These are phyloP conservation scores for Aegotheles bennettii DNA, from an alignment of 2,113 vertebrate species.

Conservation along the genomic window DNA sequence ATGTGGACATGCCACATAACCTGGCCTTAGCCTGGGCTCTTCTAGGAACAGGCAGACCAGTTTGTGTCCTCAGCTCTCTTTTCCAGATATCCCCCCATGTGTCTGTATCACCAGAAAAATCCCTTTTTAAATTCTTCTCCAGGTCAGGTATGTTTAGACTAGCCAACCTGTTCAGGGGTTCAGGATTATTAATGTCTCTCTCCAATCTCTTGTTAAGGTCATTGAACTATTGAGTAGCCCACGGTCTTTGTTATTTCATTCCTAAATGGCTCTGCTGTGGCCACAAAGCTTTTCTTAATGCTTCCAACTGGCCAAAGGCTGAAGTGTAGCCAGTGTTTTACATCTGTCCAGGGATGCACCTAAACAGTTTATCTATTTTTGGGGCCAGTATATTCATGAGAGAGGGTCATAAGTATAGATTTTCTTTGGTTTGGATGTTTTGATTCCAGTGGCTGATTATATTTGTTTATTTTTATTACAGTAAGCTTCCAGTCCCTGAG, in stretches of 20 bases:
- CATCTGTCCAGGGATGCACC: neutral
- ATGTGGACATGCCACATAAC: neutral
- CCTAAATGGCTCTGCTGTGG: neutral
- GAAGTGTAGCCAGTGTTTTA: neutral
- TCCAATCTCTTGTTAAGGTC: neutral
- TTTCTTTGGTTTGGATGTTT: neutral
- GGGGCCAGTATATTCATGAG: neutral
- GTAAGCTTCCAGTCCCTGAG: neutral
- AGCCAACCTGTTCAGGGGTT: neutral
- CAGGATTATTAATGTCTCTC: neutral
- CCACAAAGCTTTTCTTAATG: neutral
- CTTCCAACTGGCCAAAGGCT: neutral
- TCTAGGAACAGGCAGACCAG: neutral
- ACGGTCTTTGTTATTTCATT: neutral
- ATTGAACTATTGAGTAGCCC: neutral
- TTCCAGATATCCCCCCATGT: neutral
- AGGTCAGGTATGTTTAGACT: neutral
- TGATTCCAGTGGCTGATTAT: conserved; percentile 14
- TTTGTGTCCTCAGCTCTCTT: neutral
- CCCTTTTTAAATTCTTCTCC: neutral
- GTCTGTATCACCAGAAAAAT: neutral
- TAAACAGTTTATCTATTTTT: neutral
- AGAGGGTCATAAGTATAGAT: neutral
- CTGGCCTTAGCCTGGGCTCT: neutral
- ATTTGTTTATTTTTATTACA: conserved; percentile 51